These are phyloP conservation scores for Nettapus auritus DNA, from an alignment of 2,113 vertebrate genomes.

Conservation along the genomic window DNA sequence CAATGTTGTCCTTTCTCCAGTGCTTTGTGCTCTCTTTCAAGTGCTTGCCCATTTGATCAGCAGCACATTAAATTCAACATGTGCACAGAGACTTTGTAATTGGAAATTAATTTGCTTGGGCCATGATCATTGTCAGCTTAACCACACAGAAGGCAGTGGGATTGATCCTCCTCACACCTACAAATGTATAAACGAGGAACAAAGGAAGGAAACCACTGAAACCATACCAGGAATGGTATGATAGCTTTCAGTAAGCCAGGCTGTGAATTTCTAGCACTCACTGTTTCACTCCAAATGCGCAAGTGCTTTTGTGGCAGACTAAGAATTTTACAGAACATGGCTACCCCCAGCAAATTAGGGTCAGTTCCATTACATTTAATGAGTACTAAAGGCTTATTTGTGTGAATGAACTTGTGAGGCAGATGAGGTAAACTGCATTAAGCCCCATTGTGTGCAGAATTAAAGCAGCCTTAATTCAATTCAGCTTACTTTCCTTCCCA, in stretches of 20 bases:
- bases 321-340: not conserved
- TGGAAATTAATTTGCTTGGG: not conserved
- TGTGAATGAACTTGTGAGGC: conserved; percentile 53
- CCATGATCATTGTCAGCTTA: not conserved
- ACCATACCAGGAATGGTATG: not conserved
- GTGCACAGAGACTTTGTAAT: not conserved
- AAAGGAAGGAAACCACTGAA: not conserved
- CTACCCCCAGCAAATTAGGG: not conserved
- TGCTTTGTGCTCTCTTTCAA: not conserved
- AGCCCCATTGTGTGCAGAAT: conserved; percentile 69
- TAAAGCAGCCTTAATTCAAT: conserved; percentile 71
- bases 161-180: not conserved
- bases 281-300: not conserved
- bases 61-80: not conserved
- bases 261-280: not conserved
- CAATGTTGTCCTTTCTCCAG: not conserved
- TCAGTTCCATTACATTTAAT: not conserved
- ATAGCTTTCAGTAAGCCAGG: conserved; percentile 20
- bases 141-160: not conserved
- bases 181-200: not conserved
- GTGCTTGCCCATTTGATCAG: fast-evolving
- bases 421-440: conserved; percentile 72
- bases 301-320: not conserved
- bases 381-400: not conserved
- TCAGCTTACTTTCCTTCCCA: conserved; percentile 46